Conservation (phyloP, 2,888 invertebrate species). For the Caenorhabditis becei region DNA sequence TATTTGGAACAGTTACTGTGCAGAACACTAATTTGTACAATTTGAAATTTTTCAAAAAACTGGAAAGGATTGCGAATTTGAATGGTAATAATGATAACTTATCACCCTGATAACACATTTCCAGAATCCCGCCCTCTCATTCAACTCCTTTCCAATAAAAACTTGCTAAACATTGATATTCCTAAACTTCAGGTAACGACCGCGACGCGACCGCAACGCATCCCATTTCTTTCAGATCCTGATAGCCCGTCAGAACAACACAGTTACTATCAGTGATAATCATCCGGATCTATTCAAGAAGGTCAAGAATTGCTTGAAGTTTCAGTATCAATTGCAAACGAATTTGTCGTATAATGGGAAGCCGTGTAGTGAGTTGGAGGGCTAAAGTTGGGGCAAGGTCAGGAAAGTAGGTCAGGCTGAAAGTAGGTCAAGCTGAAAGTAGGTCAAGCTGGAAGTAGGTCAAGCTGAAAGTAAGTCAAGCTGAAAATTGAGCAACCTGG, state of each 20-base stretch:
- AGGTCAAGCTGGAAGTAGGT: not conserved
- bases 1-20: constrained; percentile 1
- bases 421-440: too few relatives aligned
- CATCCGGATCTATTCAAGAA: constrained; percentile 1
- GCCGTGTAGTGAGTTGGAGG: constrained; percentile 14
- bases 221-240: not conserved
- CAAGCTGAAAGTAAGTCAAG: too few relatives aligned
- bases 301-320: not conserved
- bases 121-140: not conserved
- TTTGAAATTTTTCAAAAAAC: not conserved
- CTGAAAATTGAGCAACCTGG: not conserved
- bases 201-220: too few relatives aligned
- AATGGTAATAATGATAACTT: not conserved
- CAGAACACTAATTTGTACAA: constrained; percentile 3
- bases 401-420: too few relatives aligned
- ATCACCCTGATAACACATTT: not conserved
- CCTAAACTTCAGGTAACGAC: not conserved
- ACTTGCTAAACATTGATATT: not conserved
- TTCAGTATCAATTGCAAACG: not conserved
- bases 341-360: constrained; percentile 8
- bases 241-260: not conserved
- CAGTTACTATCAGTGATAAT: constrained; percentile 4
- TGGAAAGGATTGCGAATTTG: not conserved
- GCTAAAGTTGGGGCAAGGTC: too few relatives aligned
- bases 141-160: not conserved